Percentiles rank a stretch among this genome's conserved stretches.
phyloP scores from a whole-genome alignment of 37 sponge, comb jelly and placozoan genomes.

The Petrosia ficiformis region DNA sequence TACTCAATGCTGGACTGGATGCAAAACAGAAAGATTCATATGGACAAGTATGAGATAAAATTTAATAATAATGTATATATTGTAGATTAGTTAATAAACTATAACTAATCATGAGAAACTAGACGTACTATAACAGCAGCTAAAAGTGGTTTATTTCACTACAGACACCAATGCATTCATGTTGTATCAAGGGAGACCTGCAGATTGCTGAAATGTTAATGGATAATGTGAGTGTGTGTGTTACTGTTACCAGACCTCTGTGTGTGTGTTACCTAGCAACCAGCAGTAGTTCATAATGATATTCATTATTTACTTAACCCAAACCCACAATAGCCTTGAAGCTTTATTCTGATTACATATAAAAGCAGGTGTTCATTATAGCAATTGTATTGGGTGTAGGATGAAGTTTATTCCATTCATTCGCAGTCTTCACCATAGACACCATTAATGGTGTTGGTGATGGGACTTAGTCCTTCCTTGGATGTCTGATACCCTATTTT shows the following conservation, averaged over 20 bases:
- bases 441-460: slow-evolving; percentile 48
- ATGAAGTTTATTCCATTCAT: slow-evolving; percentile 53
- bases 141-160: no score
- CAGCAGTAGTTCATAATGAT: no score
- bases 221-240: slow-evolving; percentile 53
- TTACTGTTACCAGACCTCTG: no score
- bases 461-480: slow-evolving; percentile 71
- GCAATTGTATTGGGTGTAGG: neutral
- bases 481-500: slow-evolving; percentile 70
- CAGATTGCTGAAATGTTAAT: slow-evolving; percentile 76
- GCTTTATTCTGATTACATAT: neutral
- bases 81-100: no score
- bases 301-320: neutral
- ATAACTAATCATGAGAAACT: no score
- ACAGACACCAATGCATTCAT: slow-evolving; percentile 78
- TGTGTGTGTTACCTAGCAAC: no score
- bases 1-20: slow-evolving; percentile 72
- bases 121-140: no score
- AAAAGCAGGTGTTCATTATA: slow-evolving; percentile 5
- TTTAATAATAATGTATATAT: neutral
- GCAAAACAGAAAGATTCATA: slow-evolving; percentile 74
- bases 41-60: slow-evolving; percentile 62
- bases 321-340: neutral
- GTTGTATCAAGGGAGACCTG: slow-evolving; percentile 72
- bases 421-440: slow-evolving; percentile 83